Evolutionary conservation across 2,113 vertebrate genomes (phyloP).

Genomic region (Atractosteus spatula): DNA sequence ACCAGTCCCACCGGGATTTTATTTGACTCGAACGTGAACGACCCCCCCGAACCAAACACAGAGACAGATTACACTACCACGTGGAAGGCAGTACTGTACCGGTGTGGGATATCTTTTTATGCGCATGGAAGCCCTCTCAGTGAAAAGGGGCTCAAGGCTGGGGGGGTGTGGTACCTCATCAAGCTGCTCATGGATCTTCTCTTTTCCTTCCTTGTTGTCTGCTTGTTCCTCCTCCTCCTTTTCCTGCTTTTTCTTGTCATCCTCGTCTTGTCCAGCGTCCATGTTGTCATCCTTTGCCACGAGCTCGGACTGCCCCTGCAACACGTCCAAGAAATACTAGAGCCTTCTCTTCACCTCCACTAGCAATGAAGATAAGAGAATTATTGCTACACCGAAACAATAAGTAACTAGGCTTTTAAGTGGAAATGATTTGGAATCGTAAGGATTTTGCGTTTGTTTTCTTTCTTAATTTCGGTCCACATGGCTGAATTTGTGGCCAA

Average conservation of each 20-base stretch:
- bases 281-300: slow-evolving; percentile 90
- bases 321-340: neutral
- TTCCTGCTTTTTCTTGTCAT: slow-evolving; percentile 68
- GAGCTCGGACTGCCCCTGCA: slow-evolving; percentile 83
- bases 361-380: neutral
- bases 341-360: too few relatives aligned
- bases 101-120: too few relatives aligned
- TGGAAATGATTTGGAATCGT: too few relatives aligned
- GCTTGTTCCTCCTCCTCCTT: slow-evolving; percentile 64
- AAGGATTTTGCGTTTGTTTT: too few relatives aligned
- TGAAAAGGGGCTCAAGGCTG: neutral
- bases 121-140: too few relatives aligned
- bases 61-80: too few relatives aligned
- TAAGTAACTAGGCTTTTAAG: neutral
- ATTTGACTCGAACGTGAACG: too few relatives aligned
- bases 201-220: slow-evolving; percentile 54
- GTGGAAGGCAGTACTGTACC: neutral
- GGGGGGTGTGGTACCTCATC: slow-evolving; percentile 74
- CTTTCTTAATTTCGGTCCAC: too few relatives aligned
- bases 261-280: slow-evolving; percentile 71
- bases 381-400: neutral
- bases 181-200: slow-evolving; percentile 86
- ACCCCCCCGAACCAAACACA: too few relatives aligned
- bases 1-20: too few relatives aligned
- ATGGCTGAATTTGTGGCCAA: too few relatives aligned